Percentiles rank a stretch among this genome's conserved stretches.
Evolutionary conservation across 2,113 vertebrate species (phyloP).

Genomic region (Laticauda colubrina): DNA sequence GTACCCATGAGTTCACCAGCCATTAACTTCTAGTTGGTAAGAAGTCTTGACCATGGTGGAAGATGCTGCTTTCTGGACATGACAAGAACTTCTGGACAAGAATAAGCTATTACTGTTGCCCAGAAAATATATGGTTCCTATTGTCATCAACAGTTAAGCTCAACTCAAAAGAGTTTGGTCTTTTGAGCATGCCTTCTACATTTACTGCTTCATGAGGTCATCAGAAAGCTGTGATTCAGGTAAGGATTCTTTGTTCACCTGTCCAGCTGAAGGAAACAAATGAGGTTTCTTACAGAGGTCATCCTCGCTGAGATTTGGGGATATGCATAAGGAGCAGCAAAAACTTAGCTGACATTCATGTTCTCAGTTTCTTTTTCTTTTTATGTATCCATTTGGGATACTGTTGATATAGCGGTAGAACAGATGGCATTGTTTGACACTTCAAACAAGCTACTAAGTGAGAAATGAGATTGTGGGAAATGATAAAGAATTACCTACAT

Average conservation of each 20-base stretch:
- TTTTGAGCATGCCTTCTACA: not conserved
- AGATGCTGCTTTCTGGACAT: too few relatives aligned
- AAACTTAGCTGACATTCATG: not conserved
- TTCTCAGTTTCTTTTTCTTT: not conserved
- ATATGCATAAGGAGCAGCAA: not conserved
- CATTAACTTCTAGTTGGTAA: too few relatives aligned
- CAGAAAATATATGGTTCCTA: not conserved
- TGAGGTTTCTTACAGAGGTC: not conserved
- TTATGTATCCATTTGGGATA: not conserved
- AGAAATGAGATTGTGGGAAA: not conserved
- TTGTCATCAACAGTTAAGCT: not conserved
- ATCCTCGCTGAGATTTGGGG: not conserved
- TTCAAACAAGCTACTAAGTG: not conserved
- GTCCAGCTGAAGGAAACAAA: not conserved
- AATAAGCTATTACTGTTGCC: not conserved
- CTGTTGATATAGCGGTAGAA: not conserved
- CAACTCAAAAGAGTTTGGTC: not conserved
- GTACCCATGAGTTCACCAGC: too few relatives aligned
- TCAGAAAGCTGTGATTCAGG: not conserved
- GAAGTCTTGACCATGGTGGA: too few relatives aligned
- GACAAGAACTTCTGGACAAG: not conserved
- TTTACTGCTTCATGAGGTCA: not conserved
- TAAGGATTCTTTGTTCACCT: not conserved
- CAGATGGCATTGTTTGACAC: not conserved
- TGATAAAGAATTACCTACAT: not conserved